Percentiles rank a stretch among this genome's conserved stretches.
Evolutionary conservation across 2,797 vertebrate genomes (phyloP).

Genomic region (Orestias chungarensis): DNA sequence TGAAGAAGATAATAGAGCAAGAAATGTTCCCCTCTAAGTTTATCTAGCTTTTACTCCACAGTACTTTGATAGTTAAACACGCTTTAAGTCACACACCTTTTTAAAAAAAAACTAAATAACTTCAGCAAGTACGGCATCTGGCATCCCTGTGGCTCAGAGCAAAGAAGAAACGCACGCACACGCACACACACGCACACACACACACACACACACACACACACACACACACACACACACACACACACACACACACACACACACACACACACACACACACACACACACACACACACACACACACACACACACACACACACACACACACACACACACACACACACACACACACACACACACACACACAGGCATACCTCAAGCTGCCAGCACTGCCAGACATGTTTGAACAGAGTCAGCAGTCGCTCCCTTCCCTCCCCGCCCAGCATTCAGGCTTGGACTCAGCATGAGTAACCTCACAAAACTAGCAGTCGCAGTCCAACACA

Average conservation of each 20-base stretch:
- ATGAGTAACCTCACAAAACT: slow-evolving; percentile 66
- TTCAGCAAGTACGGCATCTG: slow-evolving; percentile 58
- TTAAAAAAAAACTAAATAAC: slow-evolving; percentile 37
- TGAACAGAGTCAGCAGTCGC: slow-evolving; percentile 70
- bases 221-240: slow-evolving; percentile 8
- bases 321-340: slow-evolving; percentile 13
- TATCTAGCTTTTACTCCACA: too few relatives aligned
- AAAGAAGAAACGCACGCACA: too few relatives aligned
- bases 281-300: slow-evolving; percentile 10
- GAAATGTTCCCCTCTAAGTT: neutral
- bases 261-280: slow-evolving; percentile 26
- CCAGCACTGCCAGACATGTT: slow-evolving; percentile 72
- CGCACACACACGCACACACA: slow-evolving; percentile 12
- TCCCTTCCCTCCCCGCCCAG: slow-evolving; percentile 65
- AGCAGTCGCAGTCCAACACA: slow-evolving; percentile 58
- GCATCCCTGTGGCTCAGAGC: slow-evolving; percentile 58
- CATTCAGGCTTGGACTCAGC: slow-evolving; percentile 60
- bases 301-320: slow-evolving; percentile 10
- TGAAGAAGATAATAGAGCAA: neutral
- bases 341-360: slow-evolving; percentile 22
- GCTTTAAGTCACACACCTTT: slow-evolving; percentile 24
- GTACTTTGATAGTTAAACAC: neutral
- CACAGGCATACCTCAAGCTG: slow-evolving; percentile 54
- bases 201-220: slow-evolving; percentile 11
- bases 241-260: slow-evolving; percentile 20